These are phyloP conservation scores for Mesocentrotus franciscanus DNA, from an alignment of 53 echinoderm and acorn worm genomes.

Conservation along the genomic window DNA sequence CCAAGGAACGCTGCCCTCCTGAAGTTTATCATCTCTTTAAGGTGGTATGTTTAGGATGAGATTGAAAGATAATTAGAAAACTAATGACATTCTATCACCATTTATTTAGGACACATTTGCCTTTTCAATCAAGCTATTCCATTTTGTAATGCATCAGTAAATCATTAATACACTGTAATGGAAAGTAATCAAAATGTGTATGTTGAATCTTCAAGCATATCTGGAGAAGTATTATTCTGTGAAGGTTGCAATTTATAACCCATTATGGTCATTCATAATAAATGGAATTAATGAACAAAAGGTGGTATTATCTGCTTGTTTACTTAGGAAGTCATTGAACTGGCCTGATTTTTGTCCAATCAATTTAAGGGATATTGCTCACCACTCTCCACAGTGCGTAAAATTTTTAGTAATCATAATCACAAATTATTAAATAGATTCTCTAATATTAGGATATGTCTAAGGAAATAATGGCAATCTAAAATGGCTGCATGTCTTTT, in stretches of 20 bases:
- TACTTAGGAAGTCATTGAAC: constrained; percentile 34
- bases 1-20: background rate
- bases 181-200: background rate
- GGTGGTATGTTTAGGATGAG: background rate
- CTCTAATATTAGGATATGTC: background rate
- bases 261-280: constrained; percentile 27
- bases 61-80: constrained; percentile 49
- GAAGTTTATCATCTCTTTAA: background rate
- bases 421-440: too few relatives aligned
- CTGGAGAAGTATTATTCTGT: background rate
- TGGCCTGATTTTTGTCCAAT: background rate
- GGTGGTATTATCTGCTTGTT: background rate
- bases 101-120: constrained; percentile 18
- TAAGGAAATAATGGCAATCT: background rate
- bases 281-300: background rate
- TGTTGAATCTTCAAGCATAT: background rate
- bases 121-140: constrained; percentile 45
- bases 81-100: constrained; percentile 20
- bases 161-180: constrained; percentile 1
- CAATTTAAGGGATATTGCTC: too few relatives aligned
- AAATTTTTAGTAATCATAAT: too few relatives aligned
- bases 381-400: too few relatives aligned
- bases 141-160: background rate
- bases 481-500: background rate
- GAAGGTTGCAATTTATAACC: constrained; percentile 33